These are phyloP conservation scores for Lipotes vexillifer DNA, from an alignment of 2,113 vertebrate species.

Conservation along the genomic window DNA sequence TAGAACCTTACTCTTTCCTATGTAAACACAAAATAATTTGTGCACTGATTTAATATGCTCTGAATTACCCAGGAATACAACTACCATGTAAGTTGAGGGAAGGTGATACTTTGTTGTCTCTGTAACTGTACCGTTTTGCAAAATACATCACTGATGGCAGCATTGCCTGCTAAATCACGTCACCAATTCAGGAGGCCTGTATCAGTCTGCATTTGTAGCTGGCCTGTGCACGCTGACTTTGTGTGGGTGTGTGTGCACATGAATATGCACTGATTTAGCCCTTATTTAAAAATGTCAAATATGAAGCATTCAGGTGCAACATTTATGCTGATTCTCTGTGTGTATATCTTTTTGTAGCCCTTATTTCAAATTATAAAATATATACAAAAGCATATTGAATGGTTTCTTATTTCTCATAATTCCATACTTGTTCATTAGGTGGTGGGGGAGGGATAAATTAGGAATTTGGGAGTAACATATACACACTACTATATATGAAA, in stretches of 20 bases:
- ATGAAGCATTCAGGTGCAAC: neutral
- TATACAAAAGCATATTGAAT: neutral
- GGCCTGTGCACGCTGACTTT: fast-evolving
- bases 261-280: neutral
- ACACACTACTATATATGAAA: neutral
- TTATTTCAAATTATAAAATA: neutral
- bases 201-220: neutral
- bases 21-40: neutral
- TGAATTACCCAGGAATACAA: neutral
- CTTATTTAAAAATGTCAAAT: neutral
- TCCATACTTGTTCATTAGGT: neutral
- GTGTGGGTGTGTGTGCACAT: neutral
- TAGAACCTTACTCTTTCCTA: neutral
- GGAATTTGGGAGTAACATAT: neutral
- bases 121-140: neutral
- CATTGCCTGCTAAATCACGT: neutral
- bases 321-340: neutral
- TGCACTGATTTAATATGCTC: neutral
- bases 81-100: neutral
- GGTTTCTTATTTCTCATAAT: neutral
- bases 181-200: too few relatives aligned
- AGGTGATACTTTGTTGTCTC: neutral
- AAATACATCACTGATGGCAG: neutral
- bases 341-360: neutral
- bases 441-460: neutral